These are phyloP conservation scores for Toxotes lorentzi DNA, from an alignment of 2,797 vertebrate species.

Conservation along the genomic window DNA sequence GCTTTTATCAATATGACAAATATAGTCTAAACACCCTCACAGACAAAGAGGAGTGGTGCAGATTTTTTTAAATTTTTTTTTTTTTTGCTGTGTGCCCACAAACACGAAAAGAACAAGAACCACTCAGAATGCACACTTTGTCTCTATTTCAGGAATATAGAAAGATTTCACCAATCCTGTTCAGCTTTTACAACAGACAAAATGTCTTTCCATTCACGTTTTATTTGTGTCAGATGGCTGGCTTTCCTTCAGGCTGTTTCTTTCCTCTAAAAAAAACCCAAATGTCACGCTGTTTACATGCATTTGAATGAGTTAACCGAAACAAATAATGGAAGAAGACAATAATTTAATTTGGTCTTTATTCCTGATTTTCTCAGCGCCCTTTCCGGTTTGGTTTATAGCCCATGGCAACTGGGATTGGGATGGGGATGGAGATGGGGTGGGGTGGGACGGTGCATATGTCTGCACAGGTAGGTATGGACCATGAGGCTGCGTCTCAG, in stretches of 20 bases:
- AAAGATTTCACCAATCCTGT: neutral
- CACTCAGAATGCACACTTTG: neutral
- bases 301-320: neutral
- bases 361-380: neutral
- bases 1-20: conserved; percentile 13
- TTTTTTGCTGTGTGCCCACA: neutral
- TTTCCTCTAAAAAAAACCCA: conserved; percentile 11
- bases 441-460: conserved; percentile 41
- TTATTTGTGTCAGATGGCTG: neutral
- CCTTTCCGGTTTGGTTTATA: neutral
- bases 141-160: neutral
- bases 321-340: neutral
- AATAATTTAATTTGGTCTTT: neutral
- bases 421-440: conserved; percentile 5
- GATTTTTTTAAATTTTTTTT: neutral
- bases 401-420: conserved; percentile 13
- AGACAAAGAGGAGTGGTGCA: conserved; percentile 7
- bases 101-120: conserved; percentile 1
- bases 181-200: conserved; percentile 19
- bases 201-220: neutral
- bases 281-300: conserved; percentile 19
- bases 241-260: neutral
- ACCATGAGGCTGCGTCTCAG: conserved; percentile 67
- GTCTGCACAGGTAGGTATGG: conserved; percentile 63
- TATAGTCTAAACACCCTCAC: conserved; percentile 19